phyloP scores from a whole-genome alignment of 1,140 invertebrate genomes.

The Meloidogyne chitwoodi region DNA sequence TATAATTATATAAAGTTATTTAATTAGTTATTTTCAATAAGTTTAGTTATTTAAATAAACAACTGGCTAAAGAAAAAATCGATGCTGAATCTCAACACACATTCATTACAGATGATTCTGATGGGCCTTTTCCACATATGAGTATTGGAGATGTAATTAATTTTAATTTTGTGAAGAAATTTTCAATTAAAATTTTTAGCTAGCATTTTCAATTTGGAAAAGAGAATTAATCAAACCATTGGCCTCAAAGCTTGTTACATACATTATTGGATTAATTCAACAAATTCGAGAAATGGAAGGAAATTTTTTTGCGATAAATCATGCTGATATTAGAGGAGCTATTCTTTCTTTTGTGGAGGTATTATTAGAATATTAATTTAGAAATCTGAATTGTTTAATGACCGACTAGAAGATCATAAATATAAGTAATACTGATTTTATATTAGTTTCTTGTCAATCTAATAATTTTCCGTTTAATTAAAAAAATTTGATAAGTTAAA shows the following conservation, averaged over 20 bases:
- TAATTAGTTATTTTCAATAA: neutral
- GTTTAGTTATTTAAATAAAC: slow-evolving; percentile 52
- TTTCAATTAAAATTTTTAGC: slow-evolving; percentile 32
- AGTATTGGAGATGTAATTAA: slow-evolving; percentile 40
- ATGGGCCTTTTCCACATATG: slow-evolving; percentile 13
- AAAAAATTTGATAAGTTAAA: no score
- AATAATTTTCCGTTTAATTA: no score
- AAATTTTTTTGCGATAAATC: slow-evolving; percentile 8
- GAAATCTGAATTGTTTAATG: no score
- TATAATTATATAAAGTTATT: slow-evolving; percentile 11
- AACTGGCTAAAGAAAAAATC: slow-evolving; percentile 37
- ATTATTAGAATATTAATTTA: neutral
- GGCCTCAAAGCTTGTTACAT: slow-evolving; percentile 27
- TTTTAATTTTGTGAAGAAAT: neutral
- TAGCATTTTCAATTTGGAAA: slow-evolving; percentile 52
- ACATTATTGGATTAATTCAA: slow-evolving; percentile 28
- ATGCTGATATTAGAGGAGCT: slow-evolving; percentile 35
- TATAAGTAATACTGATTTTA: no score
- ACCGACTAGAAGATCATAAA: no score
- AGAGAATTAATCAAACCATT: slow-evolving; percentile 35
- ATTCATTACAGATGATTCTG: slow-evolving; percentile 24
- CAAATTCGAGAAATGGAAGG: slow-evolving; percentile 30
- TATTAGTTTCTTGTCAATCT: no score
- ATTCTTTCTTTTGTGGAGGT: slow-evolving; percentile 51
- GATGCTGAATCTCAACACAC: slow-evolving; percentile 32